Evolutionary conservation across 2,797 vertebrate species (phyloP), one percentile per base, ranked within the genome.

Genomic region (Melanogrammus aeglefinus): DNA sequence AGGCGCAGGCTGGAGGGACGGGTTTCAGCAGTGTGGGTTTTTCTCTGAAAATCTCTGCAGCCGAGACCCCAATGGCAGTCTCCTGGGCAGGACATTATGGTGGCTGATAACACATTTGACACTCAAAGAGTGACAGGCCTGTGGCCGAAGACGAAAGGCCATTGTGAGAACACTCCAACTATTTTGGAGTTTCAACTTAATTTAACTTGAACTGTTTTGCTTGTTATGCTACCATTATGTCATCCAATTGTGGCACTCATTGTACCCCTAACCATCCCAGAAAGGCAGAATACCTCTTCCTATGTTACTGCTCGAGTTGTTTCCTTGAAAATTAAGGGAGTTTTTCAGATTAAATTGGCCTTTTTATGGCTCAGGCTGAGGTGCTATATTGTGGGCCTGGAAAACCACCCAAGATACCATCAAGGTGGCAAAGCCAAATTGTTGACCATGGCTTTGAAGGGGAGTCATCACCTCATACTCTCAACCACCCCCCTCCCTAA

Each of bases 51-150:
- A 21, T 21, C 21, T 63, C 57, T 63, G 21, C 21, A 16, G 21
- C 57, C 57, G 6, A 63, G 57, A 63, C 57, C 8, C 18, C 47
- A 57, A 21, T 18, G 47, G 18, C 57, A 63, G 6, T 10, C 21
- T 63, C 63, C 63, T 69, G 24, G 63, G 24, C 24, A 69, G 63
- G 63, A 27, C n/a, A 63, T 24, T 63, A 21, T 63, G 57, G 21
- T 63, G 57, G 57, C 57, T 63, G 57, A 63, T 63, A 63, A 69
- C 63, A 27, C 63, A 27, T 69, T 69, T 69, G 24, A 69, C 63
- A 27, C 63, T 27, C n/a, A 66, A 66, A 66, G 63, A n/a, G n/a
- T 27, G n/a, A 12, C 63, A 66, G 24, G n/a, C 63, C 24, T 27
- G n/a, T 66, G 63, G 63, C 9, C 5, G 63, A 66, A 24, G 9